Evolutionary conservation across 2,797 vertebrate genomes (phyloP), one percentile per base, ranked within the genome.

Genomic region (Percopsis omiscomaycus): DNA sequence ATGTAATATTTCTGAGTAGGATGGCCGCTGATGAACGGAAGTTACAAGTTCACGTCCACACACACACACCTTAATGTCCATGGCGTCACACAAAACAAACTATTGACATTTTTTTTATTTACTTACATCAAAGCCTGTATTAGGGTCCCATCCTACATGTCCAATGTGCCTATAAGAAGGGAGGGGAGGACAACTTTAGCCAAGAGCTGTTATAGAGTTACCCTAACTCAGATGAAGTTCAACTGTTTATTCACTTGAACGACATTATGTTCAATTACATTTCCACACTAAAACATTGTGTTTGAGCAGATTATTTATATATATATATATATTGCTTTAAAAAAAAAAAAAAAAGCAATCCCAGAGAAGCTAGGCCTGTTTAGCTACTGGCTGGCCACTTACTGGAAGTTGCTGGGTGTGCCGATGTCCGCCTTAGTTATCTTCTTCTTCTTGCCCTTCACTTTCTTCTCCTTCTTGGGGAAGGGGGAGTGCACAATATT

Each of bases 111-210:
- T 22, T 50, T 29, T 13, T 28, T 68, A 51, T 27, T 54, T 76
- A 95, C 97, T 98, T 92, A 98, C 97, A 88, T 99, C 97, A 91
- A 99, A 99, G 77, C 97, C 97, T 63, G 96, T 99, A 86, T 98
- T 98, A 74, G 97, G 97, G 91, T 98, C 96, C 97, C 97, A 99
- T 77, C 97, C 97, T 72, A 98, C 96, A 70, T 99, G 97, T 48
- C 95, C 96, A 80, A 98, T 92, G 71, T 99, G 97, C 74, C 96
- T 99, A 82, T 42, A 27, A 72, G 55, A 59, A 13, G 32, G 32
- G 32, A 66, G 51, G 68, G 15, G 16, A 0, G 45, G 8, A 53
- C n/a, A 47, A n/a, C 6, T 22, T 10, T 42, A 42, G 37, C 8
- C 9, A 42, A 42, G 37, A 42, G 37, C 37, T 42, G 6, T 42